These are phyloP conservation scores for Tetramorium alpestre DNA, from an alignment of 1,140 invertebrate genomes.

Conservation along the genomic window DNA sequence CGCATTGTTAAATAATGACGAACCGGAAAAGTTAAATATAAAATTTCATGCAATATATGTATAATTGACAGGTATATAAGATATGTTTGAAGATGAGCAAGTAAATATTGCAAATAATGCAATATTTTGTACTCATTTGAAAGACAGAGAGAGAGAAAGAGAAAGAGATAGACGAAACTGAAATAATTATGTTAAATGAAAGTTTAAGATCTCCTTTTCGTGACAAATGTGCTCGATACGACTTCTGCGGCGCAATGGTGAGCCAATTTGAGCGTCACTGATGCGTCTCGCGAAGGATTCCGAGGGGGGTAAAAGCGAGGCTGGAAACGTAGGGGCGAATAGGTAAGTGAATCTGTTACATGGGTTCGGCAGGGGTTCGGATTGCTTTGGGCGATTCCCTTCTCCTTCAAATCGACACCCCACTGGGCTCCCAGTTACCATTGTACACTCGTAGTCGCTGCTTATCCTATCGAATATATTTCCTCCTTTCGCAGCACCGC, in stretches of 20 bases:
- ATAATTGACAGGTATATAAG: neutral
- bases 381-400: constrained; percentile 75
- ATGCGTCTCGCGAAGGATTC: constrained; percentile 59
- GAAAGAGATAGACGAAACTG: neutral
- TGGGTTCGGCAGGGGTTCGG: constrained; percentile 71
- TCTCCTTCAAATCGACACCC: constrained; percentile 37
- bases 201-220: neutral
- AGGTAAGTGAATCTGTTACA: constrained; percentile 78
- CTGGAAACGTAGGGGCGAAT: constrained; percentile 68
- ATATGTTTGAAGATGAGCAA: neutral
- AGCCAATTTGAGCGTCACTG: constrained; percentile 67
- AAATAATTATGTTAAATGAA: neutral
- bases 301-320: constrained; percentile 45
- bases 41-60: neutral
- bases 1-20: neutral
- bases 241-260: constrained; percentile 1
- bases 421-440: constrained; percentile 12
- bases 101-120: neutral
- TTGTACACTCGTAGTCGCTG: constrained; percentile 7
- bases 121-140: neutral
- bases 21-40: neutral
- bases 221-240: neutral
- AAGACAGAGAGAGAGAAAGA: neutral
- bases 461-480: constrained; percentile 55
- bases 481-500: constrained; percentile 13